Evolutionary conservation across 2,797 vertebrate genomes (phyloP).

Genomic region (Morelia viridis): DNA sequence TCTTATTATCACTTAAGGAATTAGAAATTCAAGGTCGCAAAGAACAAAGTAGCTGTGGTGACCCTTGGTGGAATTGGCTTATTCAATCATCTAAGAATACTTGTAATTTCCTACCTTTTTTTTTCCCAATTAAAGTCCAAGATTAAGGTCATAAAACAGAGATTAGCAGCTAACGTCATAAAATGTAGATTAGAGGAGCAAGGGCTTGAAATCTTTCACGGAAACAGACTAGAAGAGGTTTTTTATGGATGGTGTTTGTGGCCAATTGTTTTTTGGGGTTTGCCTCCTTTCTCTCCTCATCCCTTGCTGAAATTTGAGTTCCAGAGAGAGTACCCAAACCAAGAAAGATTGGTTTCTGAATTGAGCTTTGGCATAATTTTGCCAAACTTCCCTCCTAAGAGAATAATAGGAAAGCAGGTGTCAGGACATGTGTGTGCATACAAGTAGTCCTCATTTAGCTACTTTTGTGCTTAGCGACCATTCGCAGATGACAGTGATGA

Average conservation of each 20-base stretch:
- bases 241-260: not conserved
- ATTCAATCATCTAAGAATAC: not conserved
- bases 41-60: accelerated
- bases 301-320: not conserved
- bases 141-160: conserved; percentile 8
- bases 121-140: conserved; percentile 7
- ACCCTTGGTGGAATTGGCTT: not conserved
- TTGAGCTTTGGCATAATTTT: not conserved
- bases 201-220: not conserved
- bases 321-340: not conserved
- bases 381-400: not conserved
- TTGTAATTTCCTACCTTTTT: not conserved
- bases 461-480: no score
- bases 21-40: conserved; percentile 30
- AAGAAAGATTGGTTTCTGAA: not conserved
- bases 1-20: conserved; percentile 43
- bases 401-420: no score
- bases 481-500: no score
- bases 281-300: no score
- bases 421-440: no score
- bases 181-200: not conserved
- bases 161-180: not conserved
- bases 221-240: not conserved
- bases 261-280: not conserved
- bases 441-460: no score